Base-by-base conservation (phyloP, 2,888 invertebrate genomes). In the Pseudococcus longispinus region DNA sequence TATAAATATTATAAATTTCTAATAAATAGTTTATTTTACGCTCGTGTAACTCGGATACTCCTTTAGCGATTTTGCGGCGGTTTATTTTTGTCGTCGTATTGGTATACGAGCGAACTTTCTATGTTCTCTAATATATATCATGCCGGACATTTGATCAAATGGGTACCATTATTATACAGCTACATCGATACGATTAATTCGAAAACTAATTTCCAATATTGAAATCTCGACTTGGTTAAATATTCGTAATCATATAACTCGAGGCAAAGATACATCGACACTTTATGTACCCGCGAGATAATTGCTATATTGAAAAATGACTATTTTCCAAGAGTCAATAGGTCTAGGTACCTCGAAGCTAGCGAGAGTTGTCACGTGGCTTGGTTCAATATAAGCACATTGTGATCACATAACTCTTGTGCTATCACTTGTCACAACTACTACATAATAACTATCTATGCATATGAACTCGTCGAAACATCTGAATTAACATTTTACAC, bases 1-100 rank as follows among this genome's bases (percentile, higher is more conserved):
- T 20, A 80, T 80, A 42, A 80, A 80, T 42, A 80, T 80, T 80
- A 80, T 80, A 42, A 80, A 80, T 80, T 80, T 80, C 77, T 80
- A 80, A 80, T 80, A 80, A 37, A 80, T 80, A 80, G 70, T 70
- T 70, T 29, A 70, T 70, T 70, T 70, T 70, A 70, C 77, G 77
- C 42, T 80, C 77, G 32, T 80, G 77, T 42, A 42, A 37, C 42
- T 80, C 77, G 42, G 60, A 23, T 60, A 23, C 60, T 60, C 23
- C 60, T 60, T 60, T 60, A 60, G 23, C 60, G 60, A n/a, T 60
- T 60, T 23, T 60, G 60, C 60, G 60, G 13, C 60, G 60, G 23
- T 60, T 60, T 8, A 4, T 23, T 60, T 60, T 60, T 60, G 60
- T 60, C 51, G 51, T 51, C 60, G 55, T n/a, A 15, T 60, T 1